Conservation (phyloP, 2,113 vertebrate species). For the Microcebus griseorufus region DNA sequence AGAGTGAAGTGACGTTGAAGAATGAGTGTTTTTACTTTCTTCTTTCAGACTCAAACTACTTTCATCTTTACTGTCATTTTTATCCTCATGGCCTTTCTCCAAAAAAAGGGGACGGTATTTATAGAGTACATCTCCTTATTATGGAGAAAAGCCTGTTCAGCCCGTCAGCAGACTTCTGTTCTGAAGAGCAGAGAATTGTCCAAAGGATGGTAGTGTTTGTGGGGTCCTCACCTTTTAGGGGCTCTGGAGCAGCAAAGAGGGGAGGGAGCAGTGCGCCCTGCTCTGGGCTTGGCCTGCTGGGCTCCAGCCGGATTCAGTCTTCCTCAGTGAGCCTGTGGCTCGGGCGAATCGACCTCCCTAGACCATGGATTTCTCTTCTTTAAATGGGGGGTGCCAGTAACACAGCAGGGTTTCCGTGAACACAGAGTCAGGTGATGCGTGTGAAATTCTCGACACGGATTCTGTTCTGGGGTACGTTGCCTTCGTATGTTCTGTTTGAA, state of each 20-base stretch:
- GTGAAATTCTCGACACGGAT: fast-evolving
- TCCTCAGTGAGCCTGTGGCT: neutral
- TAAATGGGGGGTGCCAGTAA: fast-evolving
- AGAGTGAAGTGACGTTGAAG: fast-evolving
- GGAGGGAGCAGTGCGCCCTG: neutral
- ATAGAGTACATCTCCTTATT: neutral
- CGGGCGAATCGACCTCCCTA: fast-evolving
- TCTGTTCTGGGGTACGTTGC: fast-evolving
- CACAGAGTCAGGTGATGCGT: fast-evolving
- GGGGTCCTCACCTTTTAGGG: neutral
- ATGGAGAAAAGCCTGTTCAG: neutral
- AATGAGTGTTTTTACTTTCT: neutral
- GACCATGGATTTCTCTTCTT: neutral
- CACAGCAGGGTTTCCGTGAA: fast-evolving
- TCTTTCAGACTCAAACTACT: neutral
- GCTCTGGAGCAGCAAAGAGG: neutral
- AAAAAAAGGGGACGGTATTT: neutral
- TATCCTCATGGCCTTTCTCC: neutral
- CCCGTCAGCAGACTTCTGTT: neutral
- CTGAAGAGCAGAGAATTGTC: neutral
- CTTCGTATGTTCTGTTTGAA: neutral
- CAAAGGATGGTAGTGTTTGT: too few species aligned
- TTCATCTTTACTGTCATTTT: neutral
- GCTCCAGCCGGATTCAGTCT: fast-evolving
- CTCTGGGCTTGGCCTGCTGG: neutral